Conservation (phyloP, 2,797 vertebrate genomes). For the Coregonus sp. region DNA sequence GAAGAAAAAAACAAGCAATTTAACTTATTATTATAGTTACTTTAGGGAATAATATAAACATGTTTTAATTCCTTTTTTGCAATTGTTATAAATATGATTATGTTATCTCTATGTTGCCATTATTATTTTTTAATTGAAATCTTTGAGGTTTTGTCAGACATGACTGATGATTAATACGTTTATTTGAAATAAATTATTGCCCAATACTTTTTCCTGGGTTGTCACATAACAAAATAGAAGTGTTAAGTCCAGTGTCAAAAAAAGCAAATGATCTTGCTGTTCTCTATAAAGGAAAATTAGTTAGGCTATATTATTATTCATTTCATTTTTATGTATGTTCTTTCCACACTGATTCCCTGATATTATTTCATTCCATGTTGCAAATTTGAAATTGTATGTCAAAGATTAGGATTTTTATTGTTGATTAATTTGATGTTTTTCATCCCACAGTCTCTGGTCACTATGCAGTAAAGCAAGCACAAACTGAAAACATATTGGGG, state of each 20-base stretch:
- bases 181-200: conserved; percentile 36
- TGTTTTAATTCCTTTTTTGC: conserved; percentile 66
- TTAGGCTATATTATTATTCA: conserved; percentile 61
- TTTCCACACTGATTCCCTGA: conserved; percentile 58
- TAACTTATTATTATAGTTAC: conserved; percentile 85
- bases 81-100: conserved; percentile 65
- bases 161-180: conserved; percentile 36
- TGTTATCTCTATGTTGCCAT: conserved; percentile 57
- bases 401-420: conserved; percentile 39
- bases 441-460: conserved; percentile 53
- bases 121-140: conserved; percentile 60
- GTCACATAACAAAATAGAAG: conserved; percentile 41
- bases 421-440: conserved; percentile 45
- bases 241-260: conserved; percentile 44
- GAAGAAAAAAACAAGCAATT: conserved; percentile 74
- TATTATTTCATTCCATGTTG: conserved; percentile 52
- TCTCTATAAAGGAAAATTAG: conserved; percentile 57
- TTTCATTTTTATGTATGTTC: conserved; percentile 73
- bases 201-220: conserved; percentile 39
- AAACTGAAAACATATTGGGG: conserved; percentile 53
- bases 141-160: not conserved
- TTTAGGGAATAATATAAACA: conserved; percentile 83
- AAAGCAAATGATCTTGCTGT: conserved; percentile 56
- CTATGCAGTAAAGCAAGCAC: conserved; percentile 74
- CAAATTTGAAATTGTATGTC: conserved; percentile 48